Evolutionary conservation across 2,797 vertebrate genomes (phyloP).

Genomic region (Pagetopsis macropterus): DNA sequence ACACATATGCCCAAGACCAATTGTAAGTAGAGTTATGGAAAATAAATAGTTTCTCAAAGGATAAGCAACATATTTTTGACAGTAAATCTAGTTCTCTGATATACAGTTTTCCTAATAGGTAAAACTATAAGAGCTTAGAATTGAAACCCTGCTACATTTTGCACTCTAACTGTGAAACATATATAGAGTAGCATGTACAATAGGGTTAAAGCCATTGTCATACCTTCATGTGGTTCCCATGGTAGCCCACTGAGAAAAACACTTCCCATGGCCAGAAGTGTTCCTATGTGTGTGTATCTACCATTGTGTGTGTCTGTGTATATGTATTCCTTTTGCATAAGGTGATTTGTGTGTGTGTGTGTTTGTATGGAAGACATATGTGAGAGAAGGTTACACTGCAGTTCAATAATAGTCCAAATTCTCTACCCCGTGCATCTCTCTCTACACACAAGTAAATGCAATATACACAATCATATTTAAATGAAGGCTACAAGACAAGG

Average conservation of each 20-base stretch:
- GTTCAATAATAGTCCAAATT: constrained; percentile 49
- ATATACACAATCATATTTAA: constrained; percentile 73
- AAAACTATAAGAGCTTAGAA: not conserved
- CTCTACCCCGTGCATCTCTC: constrained; percentile 24
- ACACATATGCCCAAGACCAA: too few species aligned
- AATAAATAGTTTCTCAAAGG: too few species aligned
- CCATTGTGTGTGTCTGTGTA: not conserved
- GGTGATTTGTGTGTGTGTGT: not conserved
- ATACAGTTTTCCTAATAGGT: not conserved
- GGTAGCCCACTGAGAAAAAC: constrained; percentile 17
- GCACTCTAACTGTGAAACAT: not conserved
- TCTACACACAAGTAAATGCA: constrained; percentile 67
- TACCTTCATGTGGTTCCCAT: not conserved
- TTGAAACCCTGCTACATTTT: not conserved
- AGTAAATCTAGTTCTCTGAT: too few species aligned
- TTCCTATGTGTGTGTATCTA: not conserved
- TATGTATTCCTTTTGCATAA: not conserved
- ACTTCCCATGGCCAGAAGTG: constrained; percentile 5
- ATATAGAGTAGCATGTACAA: not conserved
- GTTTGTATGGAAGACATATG: constrained; percentile 7
- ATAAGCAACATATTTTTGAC: too few species aligned
- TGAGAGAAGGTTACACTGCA: constrained; percentile 3
- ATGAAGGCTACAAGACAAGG: constrained; percentile 61
- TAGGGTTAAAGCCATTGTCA: not conserved
- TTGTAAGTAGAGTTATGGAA: too few species aligned